These are phyloP conservation scores for Eupithecia centaureata DNA, from an alignment of 2,888 invertebrate genomes.

Conservation along the genomic window DNA sequence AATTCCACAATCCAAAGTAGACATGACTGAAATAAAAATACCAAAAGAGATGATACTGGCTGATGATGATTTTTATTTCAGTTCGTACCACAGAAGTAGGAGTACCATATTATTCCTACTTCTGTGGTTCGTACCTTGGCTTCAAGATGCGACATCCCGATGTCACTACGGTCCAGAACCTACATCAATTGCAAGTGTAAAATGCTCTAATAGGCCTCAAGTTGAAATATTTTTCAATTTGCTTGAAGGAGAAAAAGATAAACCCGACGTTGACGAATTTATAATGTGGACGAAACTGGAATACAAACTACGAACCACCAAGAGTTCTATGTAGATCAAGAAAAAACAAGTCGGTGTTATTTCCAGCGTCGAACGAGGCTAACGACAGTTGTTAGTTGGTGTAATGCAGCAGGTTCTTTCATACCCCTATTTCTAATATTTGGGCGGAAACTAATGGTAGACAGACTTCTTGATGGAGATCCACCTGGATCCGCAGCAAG, in stretches of 20 bases:
- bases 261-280: no score
- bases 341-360: no score
- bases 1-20: no score
- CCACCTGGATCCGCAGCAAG: slow-evolving; percentile 47
- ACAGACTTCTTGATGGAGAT: slow-evolving; percentile 48
- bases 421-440: slow-evolving; percentile 56
- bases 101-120: no score
- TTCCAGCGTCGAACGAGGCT: no score
- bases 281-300: no score
- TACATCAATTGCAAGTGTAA: slow-evolving; percentile 43
- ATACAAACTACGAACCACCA: no score
- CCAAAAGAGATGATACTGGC: no score
- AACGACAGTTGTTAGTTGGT: slow-evolving; percentile 48
- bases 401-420: slow-evolving; percentile 48
- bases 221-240: slow-evolving; percentile 29
- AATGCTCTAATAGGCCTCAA: slow-evolving; percentile 45
- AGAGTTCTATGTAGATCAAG: no score
- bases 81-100: no score
- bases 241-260: slow-evolving; percentile 28
- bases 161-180: slow-evolving; percentile 40
- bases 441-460: slow-evolving; percentile 49
- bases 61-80: no score
- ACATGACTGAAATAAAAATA: no score
- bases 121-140: slow-evolving; percentile 13
- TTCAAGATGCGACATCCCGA: slow-evolving; percentile 19